These are phyloP conservation scores for Danio aesculapii DNA, from an alignment of 2,797 vertebrate genomes.

Conservation along the genomic window DNA sequence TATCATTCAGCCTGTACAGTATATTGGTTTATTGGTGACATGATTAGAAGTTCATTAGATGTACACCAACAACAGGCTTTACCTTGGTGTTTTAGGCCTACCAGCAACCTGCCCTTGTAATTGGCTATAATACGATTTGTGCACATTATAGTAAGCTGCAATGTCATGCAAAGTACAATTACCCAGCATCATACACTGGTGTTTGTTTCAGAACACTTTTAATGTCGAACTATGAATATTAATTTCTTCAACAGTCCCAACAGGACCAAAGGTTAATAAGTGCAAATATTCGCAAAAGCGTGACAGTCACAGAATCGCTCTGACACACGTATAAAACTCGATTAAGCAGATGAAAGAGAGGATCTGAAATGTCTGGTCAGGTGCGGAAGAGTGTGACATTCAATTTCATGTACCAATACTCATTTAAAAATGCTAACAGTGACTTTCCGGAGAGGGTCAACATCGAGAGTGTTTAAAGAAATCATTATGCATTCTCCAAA, in stretches of 20 bases:
- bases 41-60: slow-evolving; percentile 29
- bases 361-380: slow-evolving; percentile 52
- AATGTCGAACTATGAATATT: slow-evolving; percentile 35
- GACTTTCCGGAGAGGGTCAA: slow-evolving; percentile 37
- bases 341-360: slow-evolving; percentile 57
- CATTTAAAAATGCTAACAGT: slow-evolving; percentile 56
- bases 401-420: slow-evolving; percentile 62
- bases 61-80: slow-evolving; percentile 3
- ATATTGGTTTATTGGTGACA: slow-evolving; percentile 17
- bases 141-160: slow-evolving; percentile 6
- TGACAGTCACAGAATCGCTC: slow-evolving; percentile 6
- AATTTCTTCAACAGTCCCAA: slow-evolving; percentile 5
- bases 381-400: slow-evolving; percentile 57
- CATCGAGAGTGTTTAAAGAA: slow-evolving; percentile 31
- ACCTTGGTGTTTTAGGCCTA: slow-evolving; percentile 2
- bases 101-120: slow-evolving; percentile 24
- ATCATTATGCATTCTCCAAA: slow-evolving; percentile 51
- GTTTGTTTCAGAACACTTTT: slow-evolving; percentile 24
- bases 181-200: slow-evolving; percentile 13
- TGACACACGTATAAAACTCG: slow-evolving; percentile 50
- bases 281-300: slow-evolving; percentile 19
- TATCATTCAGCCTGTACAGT: background rate
- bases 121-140: slow-evolving; percentile 30
- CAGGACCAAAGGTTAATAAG: slow-evolving; percentile 25
- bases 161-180: background rate